Base-by-base conservation (phyloP, 2,797 vertebrate genomes). In the Neopelma chrysocephalum region DNA sequence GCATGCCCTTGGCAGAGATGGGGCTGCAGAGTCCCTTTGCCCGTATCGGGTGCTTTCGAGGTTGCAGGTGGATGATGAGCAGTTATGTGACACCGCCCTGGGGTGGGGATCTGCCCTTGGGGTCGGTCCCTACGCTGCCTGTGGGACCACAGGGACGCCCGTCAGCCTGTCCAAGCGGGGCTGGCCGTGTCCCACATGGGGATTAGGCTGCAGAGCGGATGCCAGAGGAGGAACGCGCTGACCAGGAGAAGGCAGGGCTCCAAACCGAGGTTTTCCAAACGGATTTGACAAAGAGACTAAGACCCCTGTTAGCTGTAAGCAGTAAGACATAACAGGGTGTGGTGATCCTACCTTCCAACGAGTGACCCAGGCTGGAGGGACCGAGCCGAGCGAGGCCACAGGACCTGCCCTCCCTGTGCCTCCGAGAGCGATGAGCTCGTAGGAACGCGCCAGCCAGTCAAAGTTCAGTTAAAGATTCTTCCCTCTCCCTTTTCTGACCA, bases 401-500 rank as follows among this genome's bases (percentile, higher is more conserved):
- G 94, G 86, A 70, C 57, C 71, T 4, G 47, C 82, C 90, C 81
- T 89, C 94, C 93, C 89, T 66, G 85, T 10, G 77, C 80, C 90
- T 89, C 84, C 78, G 78, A 83, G 83, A 69, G 72, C 45, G 15
- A 73, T 57, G 61, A 77, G 58, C 80, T 73, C 83, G 42, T 71
- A 82, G 92, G 93, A 71, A 71, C 50, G 25, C 71, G 70, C 76
- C 91, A 95, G 94, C 90, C 95, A 43, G 92, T 86, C 83, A 89
- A 93, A 95, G 92, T 75, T 97, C 96, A 95, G 96, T 95, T 95
- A 95, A 96, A 96, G 96, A 90, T 61, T 96, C 94, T 96, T 95
- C 96, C 97, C 96, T 97, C 93, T 97, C 95, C 96, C 94, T 96
- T 96, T 95, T 97, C 96, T 97, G 96, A 96, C 95, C 92, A 89